These are phyloP conservation scores for Macquaria australasica DNA, from an alignment of 2,113 vertebrate species.

Conservation along the genomic window DNA sequence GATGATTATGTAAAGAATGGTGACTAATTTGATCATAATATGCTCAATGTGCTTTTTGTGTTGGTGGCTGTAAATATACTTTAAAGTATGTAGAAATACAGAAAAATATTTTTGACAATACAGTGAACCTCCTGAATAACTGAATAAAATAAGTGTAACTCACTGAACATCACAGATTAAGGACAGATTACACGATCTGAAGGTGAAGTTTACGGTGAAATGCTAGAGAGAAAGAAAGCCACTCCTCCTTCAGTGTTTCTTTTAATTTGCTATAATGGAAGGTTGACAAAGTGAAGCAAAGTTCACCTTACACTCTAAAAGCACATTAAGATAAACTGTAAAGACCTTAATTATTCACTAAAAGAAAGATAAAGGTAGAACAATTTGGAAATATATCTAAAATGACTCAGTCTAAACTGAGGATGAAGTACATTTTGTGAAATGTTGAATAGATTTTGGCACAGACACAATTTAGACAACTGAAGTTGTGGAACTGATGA, in stretches of 20 bases:
- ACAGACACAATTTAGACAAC: neutral
- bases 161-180: no score
- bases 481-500: neutral
- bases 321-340: neutral
- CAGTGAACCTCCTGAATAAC: no score
- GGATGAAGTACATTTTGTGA: neutral
- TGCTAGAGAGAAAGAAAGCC: neutral
- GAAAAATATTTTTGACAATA: no score
- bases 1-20: no score
- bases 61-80: no score
- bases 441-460: neutral
- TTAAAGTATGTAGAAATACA: no score
- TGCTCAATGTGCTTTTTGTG: no score
- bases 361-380: neutral
- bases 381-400: neutral
- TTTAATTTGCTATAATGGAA: neutral
- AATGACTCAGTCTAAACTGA: neutral
- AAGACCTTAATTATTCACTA: neutral
- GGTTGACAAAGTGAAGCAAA: neutral
- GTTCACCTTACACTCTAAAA: neutral
- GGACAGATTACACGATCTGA: no score
- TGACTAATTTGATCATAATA: no score
- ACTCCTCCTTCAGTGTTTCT: neutral
- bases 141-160: no score
- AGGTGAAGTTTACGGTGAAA: neutral